Evolutionary conservation across 2,888 invertebrate species (phyloP).

Genomic region (Ormia ochracea): DNA sequence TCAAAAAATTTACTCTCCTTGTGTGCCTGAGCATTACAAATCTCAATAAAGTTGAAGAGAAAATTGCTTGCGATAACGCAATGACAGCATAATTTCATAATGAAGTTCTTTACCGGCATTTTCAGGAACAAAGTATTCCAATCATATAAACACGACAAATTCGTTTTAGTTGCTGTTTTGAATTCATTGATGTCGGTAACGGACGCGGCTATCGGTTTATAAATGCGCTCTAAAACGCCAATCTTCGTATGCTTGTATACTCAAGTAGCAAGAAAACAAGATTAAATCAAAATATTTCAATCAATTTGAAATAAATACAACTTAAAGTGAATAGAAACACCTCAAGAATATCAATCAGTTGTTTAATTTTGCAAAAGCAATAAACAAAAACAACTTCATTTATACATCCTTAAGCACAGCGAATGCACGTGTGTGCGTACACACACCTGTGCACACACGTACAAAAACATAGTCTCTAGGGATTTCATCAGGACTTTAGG

Average conservation of each 20-base stretch:
- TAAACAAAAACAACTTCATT: background rate
- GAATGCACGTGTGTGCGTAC: no score
- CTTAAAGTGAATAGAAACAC: background rate
- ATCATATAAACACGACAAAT: conserved; percentile 39
- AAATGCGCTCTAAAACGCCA: background rate
- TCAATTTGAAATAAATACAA: background rate
- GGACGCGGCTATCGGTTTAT: conserved; percentile 15
- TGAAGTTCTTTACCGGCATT: conserved; percentile 49
- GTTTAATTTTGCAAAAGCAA: background rate
- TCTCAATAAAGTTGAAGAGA: background rate
- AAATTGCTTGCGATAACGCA: background rate
- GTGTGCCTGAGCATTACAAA: background rate
- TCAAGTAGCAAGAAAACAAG: background rate
- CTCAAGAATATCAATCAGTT: background rate
- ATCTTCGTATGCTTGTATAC: background rate
- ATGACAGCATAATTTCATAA: conserved; percentile 25
- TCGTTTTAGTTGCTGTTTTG: conserved; percentile 40
- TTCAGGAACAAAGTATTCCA: conserved; percentile 30
- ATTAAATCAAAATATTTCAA: background rate
- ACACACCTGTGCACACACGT: background rate
- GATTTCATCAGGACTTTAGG: no score
- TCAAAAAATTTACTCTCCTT: background rate
- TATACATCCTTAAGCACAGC: no score
- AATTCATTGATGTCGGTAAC: conserved; percentile 42
- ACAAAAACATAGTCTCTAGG: background rate